Base-by-base conservation (phyloP, 2,888 invertebrate genomes). In the Xestia rhomboidea region DNA sequence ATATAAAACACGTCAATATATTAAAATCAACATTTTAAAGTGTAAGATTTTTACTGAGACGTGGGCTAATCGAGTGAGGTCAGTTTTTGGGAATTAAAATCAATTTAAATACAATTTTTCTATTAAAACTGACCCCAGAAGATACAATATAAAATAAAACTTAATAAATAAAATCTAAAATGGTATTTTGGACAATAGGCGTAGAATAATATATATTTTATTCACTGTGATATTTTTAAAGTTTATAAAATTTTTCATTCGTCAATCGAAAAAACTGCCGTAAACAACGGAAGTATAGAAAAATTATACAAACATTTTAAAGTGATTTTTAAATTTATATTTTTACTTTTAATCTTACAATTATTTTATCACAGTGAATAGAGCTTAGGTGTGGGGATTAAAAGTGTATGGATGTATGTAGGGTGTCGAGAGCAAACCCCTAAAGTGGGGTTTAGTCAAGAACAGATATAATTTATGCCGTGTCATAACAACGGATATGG, bases 281-380 rank as follows among this genome's bases (percentile, higher is more conserved):
- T 51, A 72, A 73, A 79, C 73, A 71, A 83, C 81, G 76, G 83
- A 77, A 72, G 72, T 82, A 80, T 84, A 86, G 81, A 84, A 84
- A 87, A 88, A 85, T 83, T 83, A 85, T 84, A 81, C 70, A 83
- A 86, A 84, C 78, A 41, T 80, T 84, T 79, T 71, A 84, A 78
- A 63, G 76, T 78, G 83, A 80, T 83, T 79, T 82, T 87, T 83
- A 77, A 82, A 86, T 84, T 89, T 86, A 89, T 87, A 83, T 79
- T 84, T 77, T 79, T 83, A 82, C 79, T 89, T 86, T 84, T 86
- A 78, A 79, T 82, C 85, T 88, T 88, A 88, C 78, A 88, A 85
- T 83, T 88, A 89, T 87, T 90, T 92, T 93, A 94, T 94, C 95
- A 95, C 95, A 95, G 94, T 94, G 95, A 95, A 95, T 92, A 92